Percentiles rank a stretch among this genome's conserved stretches.
phyloP scores from a whole-genome alignment of 2,888 invertebrate genomes.

The Noctua comes region DNA sequence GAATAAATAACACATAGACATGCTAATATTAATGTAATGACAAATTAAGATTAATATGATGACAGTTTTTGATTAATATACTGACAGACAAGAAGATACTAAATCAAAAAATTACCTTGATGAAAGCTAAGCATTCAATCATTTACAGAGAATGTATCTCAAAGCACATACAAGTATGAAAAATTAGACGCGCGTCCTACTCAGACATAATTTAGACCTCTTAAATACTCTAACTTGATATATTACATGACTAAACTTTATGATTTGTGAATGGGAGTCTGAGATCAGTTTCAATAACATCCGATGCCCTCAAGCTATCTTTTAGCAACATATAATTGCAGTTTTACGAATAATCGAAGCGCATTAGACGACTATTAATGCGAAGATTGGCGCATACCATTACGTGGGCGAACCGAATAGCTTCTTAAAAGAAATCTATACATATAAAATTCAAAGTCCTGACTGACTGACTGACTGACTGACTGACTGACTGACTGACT shows the following conservation, averaged over 20 bases:
- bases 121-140: conserved; percentile 10
- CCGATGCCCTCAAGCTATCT: conserved; percentile 48
- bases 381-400: conserved; percentile 59
- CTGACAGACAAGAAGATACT: conserved; percentile 1
- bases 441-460: too few species aligned
- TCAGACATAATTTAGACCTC: conserved; percentile 46
- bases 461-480: too few species aligned
- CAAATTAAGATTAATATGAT: not conserved
- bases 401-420: conserved; percentile 58
- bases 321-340: conserved; percentile 64
- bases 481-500: too few species aligned
- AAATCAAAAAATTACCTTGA: conserved; percentile 14
- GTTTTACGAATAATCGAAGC: conserved; percentile 49
- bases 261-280: conserved; percentile 53
- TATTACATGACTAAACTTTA: conserved; percentile 39
- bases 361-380: conserved; percentile 60
- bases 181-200: conserved; percentile 27
- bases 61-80: conserved; percentile 9
- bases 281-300: conserved; percentile 49
- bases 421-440: conserved; percentile 63
- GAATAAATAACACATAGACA: not conserved
- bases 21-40: not conserved
- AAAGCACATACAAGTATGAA: conserved; percentile 24
- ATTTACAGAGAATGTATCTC: conserved; percentile 17
- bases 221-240: conserved; percentile 45